Conservation (phyloP, 2,888 invertebrate genomes). For the Ethmia dodecea region DNA sequence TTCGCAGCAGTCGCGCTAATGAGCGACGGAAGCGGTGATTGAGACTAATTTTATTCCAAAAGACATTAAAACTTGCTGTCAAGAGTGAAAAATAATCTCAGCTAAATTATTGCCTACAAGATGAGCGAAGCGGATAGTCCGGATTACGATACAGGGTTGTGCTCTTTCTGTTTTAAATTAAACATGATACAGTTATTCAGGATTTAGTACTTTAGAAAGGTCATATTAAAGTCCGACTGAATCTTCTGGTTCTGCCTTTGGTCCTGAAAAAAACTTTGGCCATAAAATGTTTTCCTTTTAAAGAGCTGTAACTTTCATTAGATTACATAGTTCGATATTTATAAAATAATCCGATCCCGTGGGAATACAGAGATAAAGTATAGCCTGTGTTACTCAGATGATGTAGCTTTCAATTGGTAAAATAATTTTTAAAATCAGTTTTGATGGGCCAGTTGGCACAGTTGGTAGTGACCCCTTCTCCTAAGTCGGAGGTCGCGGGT, state of each 20-base stretch:
- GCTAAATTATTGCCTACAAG: conserved; percentile 67
- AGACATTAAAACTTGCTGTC: conserved; percentile 71
- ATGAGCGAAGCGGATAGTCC: conserved; percentile 58
- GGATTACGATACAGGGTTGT: not conserved
- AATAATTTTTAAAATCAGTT: no score
- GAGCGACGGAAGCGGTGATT: conserved; percentile 41
- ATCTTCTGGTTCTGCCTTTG: not conserved
- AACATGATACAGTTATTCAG: not conserved
- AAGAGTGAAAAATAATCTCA: conserved; percentile 70
- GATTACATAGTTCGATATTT: no score
- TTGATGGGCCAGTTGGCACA: no score
- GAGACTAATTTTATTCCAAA: conserved; percentile 64
- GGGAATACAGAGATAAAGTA: no score
- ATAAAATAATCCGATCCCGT: no score
- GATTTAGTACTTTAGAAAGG: not conserved
- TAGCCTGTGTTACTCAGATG: no score
- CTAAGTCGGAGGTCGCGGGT: no score
- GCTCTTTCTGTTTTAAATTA: not conserved
- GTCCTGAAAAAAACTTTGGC: not conserved
- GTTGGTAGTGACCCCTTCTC: no score
- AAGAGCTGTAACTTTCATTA: no score
- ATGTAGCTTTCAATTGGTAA: no score
- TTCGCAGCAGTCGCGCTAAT: conserved; percentile 28
- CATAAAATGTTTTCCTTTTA: no score
- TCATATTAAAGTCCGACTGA: not conserved